Base-by-base conservation (phyloP, 2,797 vertebrate genomes). In the Acomys russatus region DNA sequence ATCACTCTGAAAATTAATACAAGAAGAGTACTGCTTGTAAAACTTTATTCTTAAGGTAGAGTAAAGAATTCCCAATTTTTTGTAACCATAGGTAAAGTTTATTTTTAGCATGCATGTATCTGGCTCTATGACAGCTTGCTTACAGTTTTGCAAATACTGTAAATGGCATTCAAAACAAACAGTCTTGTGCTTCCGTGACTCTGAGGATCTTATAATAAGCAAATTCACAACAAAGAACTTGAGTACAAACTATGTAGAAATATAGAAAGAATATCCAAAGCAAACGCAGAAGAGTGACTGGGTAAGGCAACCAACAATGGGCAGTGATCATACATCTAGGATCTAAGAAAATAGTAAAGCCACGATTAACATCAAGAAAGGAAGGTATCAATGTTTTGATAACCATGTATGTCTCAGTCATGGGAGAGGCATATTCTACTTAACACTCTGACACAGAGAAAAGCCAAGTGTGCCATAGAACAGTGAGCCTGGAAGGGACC, bases 41-140 rank as follows among this genome's bases (percentile, higher is more conserved):
- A 89, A 78, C 1, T 68, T 5, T 92, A 71, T 30, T 22, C 33
- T 49, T 5, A 25, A 59, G 15, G 25, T 17, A 86, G 49, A 35
- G 0, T 20, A 88, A 88, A 17, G 54, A 73, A 88, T 80, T 64
- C 54, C n/a, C 28, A 90, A 78, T 8, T 92, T 38, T 96, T 80
- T 33, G 35, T 44, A 70, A 90, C 49, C 79, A 71, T 63, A 17
- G 38, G 11, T 76, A 22, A 70, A 51, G 20, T 54, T 22, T 15
- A 85, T 90, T 86, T 85, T 63, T 56, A 74, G 2, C 20, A 38
- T 54, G 1, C 68, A 12, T 84, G 15, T 54, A 88, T 77, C n/a
- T 87, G 17, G 15, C 28, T 44, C 49, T 68, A 64, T 83, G 28
- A 4, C 38, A 92, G 9, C 9, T 87, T 88, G 11, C 17, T 94